phyloP scores from a whole-genome alignment of 2,797 vertebrate genomes.

The Lemur catta region DNA sequence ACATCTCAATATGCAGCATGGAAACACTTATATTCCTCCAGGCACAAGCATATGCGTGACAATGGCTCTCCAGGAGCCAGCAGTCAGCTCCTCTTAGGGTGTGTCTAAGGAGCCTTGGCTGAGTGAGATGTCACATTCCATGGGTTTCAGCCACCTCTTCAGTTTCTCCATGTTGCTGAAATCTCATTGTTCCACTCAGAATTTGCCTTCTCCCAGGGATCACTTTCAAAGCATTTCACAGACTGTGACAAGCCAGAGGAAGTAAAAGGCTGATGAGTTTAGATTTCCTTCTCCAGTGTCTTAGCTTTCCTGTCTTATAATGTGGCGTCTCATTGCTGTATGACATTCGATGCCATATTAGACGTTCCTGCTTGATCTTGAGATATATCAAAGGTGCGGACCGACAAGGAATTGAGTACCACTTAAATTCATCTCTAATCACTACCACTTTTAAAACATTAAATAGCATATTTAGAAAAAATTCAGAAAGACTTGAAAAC shows the following conservation, averaged over 20 bases:
- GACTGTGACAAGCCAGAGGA: background rate
- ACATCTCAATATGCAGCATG: background rate
- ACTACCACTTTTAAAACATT: slow-evolving; percentile 9
- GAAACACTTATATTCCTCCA: background rate
- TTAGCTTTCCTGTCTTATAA: background rate
- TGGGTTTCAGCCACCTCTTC: background rate
- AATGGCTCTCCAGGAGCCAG: background rate
- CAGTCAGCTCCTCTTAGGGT: background rate
- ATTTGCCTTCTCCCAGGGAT: slow-evolving; percentile 10
- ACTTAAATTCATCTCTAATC: background rate
- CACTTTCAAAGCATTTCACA: slow-evolving; percentile 53
- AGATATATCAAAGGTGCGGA: background rate
- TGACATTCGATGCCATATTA: background rate
- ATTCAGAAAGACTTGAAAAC: slow-evolving; percentile 16
- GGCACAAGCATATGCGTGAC: background rate
- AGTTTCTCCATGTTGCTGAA: background rate
- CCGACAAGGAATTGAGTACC: background rate
- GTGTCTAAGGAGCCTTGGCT: background rate
- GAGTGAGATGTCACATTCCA: background rate
- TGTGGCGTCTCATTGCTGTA: background rate
- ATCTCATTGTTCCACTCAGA: slow-evolving; percentile 35
- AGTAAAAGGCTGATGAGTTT: background rate
- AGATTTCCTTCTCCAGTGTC: background rate
- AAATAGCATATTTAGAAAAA: background rate
- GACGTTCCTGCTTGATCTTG: slow-evolving; percentile 3